Evolutionary conservation across 2,888 invertebrate genomes (phyloP).

Genomic region (Neocrepidodera transversa): DNA sequence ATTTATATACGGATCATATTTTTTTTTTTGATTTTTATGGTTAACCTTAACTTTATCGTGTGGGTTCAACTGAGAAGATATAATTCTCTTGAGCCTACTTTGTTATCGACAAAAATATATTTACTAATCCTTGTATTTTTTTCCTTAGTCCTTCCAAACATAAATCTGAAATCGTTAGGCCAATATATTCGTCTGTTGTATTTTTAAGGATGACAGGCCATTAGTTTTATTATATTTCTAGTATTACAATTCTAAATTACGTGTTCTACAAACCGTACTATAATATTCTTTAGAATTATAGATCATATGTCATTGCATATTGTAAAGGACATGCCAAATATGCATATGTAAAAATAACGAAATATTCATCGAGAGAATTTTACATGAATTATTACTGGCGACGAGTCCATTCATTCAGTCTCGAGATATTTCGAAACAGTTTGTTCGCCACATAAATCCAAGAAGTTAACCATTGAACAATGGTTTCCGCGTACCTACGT

Average conservation of each 20-base stretch:
- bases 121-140: too few relatives aligned
- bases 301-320: slow-evolving; percentile 17
- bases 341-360: slow-evolving; percentile 18
- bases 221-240: too few relatives aligned
- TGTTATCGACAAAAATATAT: too few relatives aligned
- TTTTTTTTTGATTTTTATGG: too few relatives aligned
- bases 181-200: too few relatives aligned
- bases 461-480: slow-evolving; percentile 46
- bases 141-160: too few relatives aligned
- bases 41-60: too few relatives aligned
- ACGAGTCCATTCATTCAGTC: slow-evolving; percentile 36
- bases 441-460: slow-evolving; percentile 46
- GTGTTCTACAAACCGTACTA: background rate
- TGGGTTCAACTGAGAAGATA: too few relatives aligned
- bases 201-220: too few relatives aligned
- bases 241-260: background rate
- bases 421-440: slow-evolving; percentile 37
- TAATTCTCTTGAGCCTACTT: too few relatives aligned
- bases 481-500: slow-evolving; percentile 46
- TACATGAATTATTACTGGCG: slow-evolving; percentile 27
- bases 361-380: slow-evolving; percentile 20
- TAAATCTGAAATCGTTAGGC: too few relatives aligned
- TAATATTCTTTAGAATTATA: slow-evolving; percentile 1
- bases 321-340: slow-evolving; percentile 6
- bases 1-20: too few relatives aligned